Base-by-base conservation (phyloP, 1,140 invertebrate genomes). In the Oreohelix idahoensis region DNA sequence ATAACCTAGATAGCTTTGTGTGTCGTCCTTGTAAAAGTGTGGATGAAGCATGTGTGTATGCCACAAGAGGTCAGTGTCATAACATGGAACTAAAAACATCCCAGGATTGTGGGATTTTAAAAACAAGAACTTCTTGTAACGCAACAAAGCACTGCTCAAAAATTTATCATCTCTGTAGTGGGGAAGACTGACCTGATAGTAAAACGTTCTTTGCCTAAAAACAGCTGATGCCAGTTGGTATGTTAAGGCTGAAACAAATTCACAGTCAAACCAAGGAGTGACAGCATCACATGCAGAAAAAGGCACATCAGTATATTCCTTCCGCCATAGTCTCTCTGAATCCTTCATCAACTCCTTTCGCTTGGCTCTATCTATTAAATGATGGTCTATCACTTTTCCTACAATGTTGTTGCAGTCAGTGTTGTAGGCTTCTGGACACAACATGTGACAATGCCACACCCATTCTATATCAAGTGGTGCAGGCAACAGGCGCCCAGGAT, bases 381-480 rank as follows among this genome's bases (percentile, higher is more conserved):
- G 90, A 81, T 94, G 92, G 71, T 93, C 90, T 13, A 94, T 85
- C 0, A 92, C 85, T 51, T 81, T 86, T 17, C 91, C 90, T 45
- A 91, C 92, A 39, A 93, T 75, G 4, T 53, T 75, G 29, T 88
- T 80, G 78, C 93, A 93, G 80, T 94, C 93, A 79, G 89, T 91
- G 79, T 86, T 87, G 81, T 94, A 94, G 26, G 85, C 77, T 29
- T 85, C 79, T 39, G 93, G 93, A 77, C 89, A 89, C 38, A 94
- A 84, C 88, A 94, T 90, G 81, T 93, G 93, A 35, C 90, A 92
- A 79, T 94, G 93, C 93, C 93, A 94, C n/a, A 93, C 86, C 93
- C 93, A 94, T 83, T 94, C 92, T 66, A 94, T 91, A 85, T 94
- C 93, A 49, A 94, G 78, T 26, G 93, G 93, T 1, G 93, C 92